These are phyloP conservation scores for Piprites chloris DNA, from an alignment of 2,113 vertebrate genomes.

Conservation along the genomic window DNA sequence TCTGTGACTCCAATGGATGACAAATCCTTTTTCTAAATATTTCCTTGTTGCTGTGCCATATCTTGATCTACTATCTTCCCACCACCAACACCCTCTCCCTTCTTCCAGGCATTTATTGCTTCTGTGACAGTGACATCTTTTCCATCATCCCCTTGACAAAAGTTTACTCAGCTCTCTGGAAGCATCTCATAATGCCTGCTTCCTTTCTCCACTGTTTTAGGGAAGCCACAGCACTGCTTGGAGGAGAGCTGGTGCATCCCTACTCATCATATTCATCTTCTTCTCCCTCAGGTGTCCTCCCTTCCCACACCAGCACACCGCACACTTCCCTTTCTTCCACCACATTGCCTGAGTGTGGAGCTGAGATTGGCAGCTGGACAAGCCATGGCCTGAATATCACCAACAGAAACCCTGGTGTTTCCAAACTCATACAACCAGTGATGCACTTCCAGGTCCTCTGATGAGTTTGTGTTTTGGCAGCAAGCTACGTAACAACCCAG, in stretches of 20 bases:
- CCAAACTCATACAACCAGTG: neutral
- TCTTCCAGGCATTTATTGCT: neutral
- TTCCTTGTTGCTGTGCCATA: neutral
- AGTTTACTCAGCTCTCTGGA: neutral
- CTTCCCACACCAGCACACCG: neutral
- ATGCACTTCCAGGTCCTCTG: neutral
- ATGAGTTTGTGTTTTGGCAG: neutral
- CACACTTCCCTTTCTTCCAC: neutral
- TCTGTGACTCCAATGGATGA: neutral
- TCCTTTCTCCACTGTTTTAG: neutral
- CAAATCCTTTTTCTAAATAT: neutral
- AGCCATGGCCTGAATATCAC: neutral
- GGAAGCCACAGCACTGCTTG: neutral
- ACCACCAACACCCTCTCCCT: neutral
- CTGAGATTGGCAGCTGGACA: neutral
- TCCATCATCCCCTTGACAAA: neutral
- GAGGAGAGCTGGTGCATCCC: neutral
- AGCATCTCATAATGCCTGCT: neutral
- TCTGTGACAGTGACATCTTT: neutral
- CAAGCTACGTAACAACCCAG: neutral
- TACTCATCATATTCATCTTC: neutral
- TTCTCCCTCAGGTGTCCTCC: neutral
- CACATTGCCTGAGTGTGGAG: rapidly evolving
- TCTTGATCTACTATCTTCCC: neutral
- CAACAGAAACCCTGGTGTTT: neutral